A percentile compares a stretch with the other conserved stretches of the same genome.
Conservation (phyloP, 1,140 invertebrate genomes). For the Amphibalanus amphitrite region DNA sequence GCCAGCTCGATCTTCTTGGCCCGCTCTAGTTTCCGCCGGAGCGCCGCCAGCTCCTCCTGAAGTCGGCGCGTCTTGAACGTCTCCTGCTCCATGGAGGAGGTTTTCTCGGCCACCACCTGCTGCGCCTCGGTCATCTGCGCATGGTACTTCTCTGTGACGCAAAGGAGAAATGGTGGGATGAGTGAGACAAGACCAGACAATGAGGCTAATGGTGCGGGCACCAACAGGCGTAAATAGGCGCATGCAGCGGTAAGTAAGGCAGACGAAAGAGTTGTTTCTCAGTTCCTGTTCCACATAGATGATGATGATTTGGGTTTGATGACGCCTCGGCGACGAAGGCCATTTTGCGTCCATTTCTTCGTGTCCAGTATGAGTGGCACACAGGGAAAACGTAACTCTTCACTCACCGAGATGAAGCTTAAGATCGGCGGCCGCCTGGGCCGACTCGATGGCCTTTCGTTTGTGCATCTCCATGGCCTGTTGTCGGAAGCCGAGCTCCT, state of each 20-base stretch:
- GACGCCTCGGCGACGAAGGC: too few species aligned
- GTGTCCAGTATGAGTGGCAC: too few species aligned
- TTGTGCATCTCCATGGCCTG: constrained; percentile 97
- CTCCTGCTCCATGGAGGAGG: constrained; percentile 83
- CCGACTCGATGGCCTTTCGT: constrained; percentile 78
- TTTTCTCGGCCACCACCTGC: constrained; percentile 89
- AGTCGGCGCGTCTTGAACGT: constrained; percentile 92
- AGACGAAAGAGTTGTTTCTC: too few species aligned
- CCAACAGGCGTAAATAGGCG: too few species aligned
- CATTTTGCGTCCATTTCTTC: too few species aligned
- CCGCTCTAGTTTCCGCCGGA: constrained; percentile 80
- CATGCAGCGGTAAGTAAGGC: too few species aligned
- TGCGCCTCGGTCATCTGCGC: constrained; percentile 94
- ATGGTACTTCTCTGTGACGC: constrained; percentile 86
- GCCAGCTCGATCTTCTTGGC: constrained; percentile 97
- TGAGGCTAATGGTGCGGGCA: too few species aligned
- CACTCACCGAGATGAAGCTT: constrained; percentile 78
- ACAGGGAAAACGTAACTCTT: too few species aligned
- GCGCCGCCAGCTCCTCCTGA: constrained; percentile 81
- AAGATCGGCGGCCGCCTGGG: constrained; percentile 89
- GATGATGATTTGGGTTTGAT: too few species aligned
- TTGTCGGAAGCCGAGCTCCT: constrained; percentile 73
- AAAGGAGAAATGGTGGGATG: too few species aligned
- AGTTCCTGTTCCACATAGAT: too few species aligned
- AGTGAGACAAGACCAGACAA: too few species aligned